Evolutionary conservation across 2,113 vertebrate species (phyloP), one percentile per base, ranked within the genome.

Genomic region (Saguinus midas): DNA sequence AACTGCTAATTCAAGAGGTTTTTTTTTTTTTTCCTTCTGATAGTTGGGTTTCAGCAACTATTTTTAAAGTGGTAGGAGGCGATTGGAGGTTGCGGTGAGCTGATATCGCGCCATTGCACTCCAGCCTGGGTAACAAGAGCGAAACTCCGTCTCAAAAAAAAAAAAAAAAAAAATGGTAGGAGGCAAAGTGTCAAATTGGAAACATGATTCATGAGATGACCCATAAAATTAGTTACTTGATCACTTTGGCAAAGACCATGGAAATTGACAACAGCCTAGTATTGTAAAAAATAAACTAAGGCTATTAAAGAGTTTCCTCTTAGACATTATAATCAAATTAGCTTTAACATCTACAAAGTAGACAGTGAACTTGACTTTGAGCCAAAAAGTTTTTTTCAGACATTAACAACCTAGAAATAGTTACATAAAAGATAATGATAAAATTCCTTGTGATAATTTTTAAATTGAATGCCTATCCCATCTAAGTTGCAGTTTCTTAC

Each of bases 151-250:
- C 50, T 50, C 50, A 50, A 50, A 13, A 50, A 13, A 50, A 50
- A 50, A 5, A 50, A 12, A 48, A 48, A 50, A 50, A 14, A 13
- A 50, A 52, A 52, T 52, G 16, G 35, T 83, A 80, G 48, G 43
- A 86, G 81, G 68, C 43, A 86, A 96, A 97, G 86, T 83, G 61
- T 93, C 92, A 92, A 61, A 64, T 52, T 88, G 27, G 8, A 95
- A 94, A 88, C 27, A 57, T 82, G 14, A 66, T 95, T 96, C 72
- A 29, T 87, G 17, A 87, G 52, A 50, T 43, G 94, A 81, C 66
- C 32, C 45, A 88, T 82, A 95, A 92, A 80, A 68, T 97, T 78
- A 88, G 78, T 95, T 90, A 91, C 64, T 96, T 87, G 14, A 95
- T 93, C 73, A 91, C 29, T 93, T 92, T 97, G 91, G 78, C 55